Evolutionary conservation across 2,888 invertebrate species (phyloP).

Genomic region (Homarus gammarus): DNA sequence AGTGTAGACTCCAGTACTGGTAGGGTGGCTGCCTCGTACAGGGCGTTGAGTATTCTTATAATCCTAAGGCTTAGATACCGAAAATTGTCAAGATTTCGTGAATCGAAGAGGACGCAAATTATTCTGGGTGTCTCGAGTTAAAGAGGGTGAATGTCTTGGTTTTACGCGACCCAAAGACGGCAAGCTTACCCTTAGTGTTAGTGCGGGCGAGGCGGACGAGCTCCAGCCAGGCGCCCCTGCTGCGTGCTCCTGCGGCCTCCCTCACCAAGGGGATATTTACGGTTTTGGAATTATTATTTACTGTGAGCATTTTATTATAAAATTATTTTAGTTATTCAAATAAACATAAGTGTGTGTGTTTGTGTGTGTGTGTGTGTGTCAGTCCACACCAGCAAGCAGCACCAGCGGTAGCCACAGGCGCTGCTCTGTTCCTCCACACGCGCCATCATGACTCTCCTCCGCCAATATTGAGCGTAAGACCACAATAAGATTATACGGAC

Average conservation of each 20-base stretch:
- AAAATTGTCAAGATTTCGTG: neutral
- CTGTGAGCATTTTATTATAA: no score
- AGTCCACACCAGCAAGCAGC: no score
- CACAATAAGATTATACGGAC: no score
- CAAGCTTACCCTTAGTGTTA: no score
- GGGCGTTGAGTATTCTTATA: neutral
- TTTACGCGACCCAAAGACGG: neutral
- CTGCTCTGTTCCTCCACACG: neutral
- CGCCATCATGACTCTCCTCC: neutral
- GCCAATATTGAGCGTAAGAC: neutral
- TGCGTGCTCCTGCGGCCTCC: no score
- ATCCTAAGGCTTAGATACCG: neutral
- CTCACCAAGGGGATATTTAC: no score
- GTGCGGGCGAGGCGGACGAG: no score
- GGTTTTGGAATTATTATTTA: no score
- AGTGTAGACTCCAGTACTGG: neutral
- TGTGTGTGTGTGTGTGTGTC: no score
- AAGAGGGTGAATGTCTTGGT: neutral
- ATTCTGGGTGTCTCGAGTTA: neutral
- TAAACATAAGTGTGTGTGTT: no score
- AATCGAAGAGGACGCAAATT: neutral
- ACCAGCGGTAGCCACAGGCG: neutral
- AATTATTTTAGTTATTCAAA: no score
- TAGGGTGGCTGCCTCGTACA: neutral
- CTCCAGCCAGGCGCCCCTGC: no score